Base-by-base conservation (phyloP, 2,888 invertebrate species). In the Bellardia bayeri region DNA sequence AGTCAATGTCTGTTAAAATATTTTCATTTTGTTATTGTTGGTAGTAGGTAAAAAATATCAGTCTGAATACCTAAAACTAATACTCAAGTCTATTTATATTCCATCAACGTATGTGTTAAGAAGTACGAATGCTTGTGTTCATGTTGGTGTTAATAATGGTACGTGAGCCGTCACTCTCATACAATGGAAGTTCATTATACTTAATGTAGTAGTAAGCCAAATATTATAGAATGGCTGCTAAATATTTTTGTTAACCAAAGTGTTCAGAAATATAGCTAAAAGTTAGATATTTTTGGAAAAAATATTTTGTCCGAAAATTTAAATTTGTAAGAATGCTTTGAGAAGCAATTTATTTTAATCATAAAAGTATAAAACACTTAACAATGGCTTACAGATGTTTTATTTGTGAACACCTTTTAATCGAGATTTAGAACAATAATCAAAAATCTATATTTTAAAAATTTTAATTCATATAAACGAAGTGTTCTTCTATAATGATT, bases 151-250 rank as follows among this genome's bases (percentile, higher is more conserved):
- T 83, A 76, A 80, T 61, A 80, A 76, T 75, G 37, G 71, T 61
- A 87, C 86, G 83, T 87, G 86, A 87, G 75, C 80, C 80, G 86
- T 87, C 83, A 87, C 49, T 76, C 64, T 69, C 30, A 79, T 56
- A 40, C 49, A 51, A 74, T 49, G 49, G 51, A 75, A 64, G 69
- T 71, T 80, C 75, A 79, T 64, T 58, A 16, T 51, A 82, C 8
- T 74, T 78, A 86, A 78, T 66, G 51, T 45, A 69, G 37, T 61
- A 40, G 61, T 30, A 61, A n/a, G 42, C 40, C 16, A 7, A 9
- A 54, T 51, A 40, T 8, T 66, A 56, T 23, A 37, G 14, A 33
- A 11, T 33, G 49, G 61, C 45, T 49, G 61, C 30, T 0, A 49
- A 63, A 14, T 0, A 74, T 63, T 45, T 63, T 37, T 51, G 8